phyloP scores from a whole-genome alignment of 2,797 vertebrate species.

The Gambelia wislizenii region DNA sequence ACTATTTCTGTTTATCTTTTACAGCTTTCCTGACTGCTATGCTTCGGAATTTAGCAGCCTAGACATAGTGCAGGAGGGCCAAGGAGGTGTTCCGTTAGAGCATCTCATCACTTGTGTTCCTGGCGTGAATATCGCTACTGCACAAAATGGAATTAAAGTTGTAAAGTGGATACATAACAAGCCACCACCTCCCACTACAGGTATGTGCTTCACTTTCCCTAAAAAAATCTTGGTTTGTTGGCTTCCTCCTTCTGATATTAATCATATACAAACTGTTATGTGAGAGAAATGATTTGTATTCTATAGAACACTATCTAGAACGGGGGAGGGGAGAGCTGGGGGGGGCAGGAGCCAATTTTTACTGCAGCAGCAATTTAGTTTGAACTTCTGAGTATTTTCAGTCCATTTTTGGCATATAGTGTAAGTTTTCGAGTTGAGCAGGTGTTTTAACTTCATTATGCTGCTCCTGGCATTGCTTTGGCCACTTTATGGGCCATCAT shows the following conservation, averaged over 20 bases:
- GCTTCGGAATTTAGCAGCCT: constrained; percentile 88
- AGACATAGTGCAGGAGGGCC: constrained; percentile 84
- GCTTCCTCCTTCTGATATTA: neutral
- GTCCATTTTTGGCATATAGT: too few species aligned
- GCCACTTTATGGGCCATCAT: too few species aligned
- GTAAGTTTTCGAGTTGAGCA: too few species aligned
- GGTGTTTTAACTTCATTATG: too few species aligned
- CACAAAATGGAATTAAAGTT: constrained; percentile 96
- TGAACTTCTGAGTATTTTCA: too few species aligned
- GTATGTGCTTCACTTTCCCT: constrained; percentile 71
- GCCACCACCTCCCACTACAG: constrained; percentile 88
- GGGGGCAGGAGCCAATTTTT: too few species aligned
- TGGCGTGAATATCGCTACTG: constrained; percentile 91
- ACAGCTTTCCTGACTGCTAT: constrained; percentile 95
- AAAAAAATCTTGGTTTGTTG: neutral
- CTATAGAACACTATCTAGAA: neutral
- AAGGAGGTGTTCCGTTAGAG: constrained; percentile 91
- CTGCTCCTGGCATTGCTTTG: too few species aligned
- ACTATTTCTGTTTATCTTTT: neutral
- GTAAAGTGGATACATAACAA: constrained; percentile 99
- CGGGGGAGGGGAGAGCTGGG: too few species aligned
- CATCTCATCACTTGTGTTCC: constrained; percentile 96
- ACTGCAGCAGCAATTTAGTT: too few species aligned
- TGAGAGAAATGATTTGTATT: neutral
- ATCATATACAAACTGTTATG: neutral